Conservation (phyloP, 64 coral and sea anemone genomes). For the Stichodactyla helianthus region DNA sequence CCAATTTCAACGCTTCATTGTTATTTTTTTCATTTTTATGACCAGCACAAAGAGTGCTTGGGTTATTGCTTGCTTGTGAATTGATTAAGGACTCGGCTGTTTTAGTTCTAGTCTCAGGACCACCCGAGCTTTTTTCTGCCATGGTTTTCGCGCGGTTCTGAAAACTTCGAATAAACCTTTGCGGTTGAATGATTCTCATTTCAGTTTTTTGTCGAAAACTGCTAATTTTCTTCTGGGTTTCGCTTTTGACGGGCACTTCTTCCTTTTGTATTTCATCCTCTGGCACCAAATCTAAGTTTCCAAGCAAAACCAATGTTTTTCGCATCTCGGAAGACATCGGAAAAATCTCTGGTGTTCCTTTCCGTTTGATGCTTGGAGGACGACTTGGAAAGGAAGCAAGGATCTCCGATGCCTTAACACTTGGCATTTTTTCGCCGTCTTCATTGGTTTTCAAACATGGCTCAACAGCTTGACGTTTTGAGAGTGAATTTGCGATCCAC, state of each 20-base stretch:
- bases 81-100: neutral
- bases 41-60: neutral
- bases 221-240: neutral
- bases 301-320: slow-evolving; percentile 18
- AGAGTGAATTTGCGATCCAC: slow-evolving; percentile 20
- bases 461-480: neutral
- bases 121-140: neutral
- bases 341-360: slow-evolving; percentile 24
- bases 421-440: neutral
- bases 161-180: slow-evolving; percentile 14
- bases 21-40: neutral
- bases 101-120: neutral
- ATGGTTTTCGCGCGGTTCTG: neutral
- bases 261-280: neutral
- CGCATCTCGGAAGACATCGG: slow-evolving; percentile 32
- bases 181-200: slow-evolving; percentile 10
- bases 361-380: slow-evolving; percentile 3
- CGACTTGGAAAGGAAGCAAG: neutral
- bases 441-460: neutral
- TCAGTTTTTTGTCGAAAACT: slow-evolving; percentile 18
- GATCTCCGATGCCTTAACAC: neutral
- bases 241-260: neutral
- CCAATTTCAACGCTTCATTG: neutral
- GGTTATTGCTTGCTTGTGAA: neutral
- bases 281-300: slow-evolving; percentile 10